Evolutionary conservation across 2,888 invertebrate species (phyloP), one percentile per base, ranked within the genome.

Genomic region (Conchocele bisecta): DNA sequence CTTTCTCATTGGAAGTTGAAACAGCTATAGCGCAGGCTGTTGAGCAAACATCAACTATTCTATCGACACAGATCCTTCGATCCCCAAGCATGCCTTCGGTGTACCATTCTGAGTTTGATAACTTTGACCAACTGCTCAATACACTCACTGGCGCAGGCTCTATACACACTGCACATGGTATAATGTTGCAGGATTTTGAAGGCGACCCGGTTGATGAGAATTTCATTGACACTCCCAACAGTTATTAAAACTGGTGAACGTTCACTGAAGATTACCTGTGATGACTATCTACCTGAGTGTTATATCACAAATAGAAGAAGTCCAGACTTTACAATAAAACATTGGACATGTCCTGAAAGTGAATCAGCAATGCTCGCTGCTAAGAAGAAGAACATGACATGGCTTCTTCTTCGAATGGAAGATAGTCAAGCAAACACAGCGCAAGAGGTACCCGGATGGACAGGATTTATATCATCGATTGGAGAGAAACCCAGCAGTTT

Each of bases 31-130:
- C 72, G 4, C 33, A 17, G 28, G 74, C 77, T 11, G n/a, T 74
- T 17, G 58, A 70, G 29, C 37, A 71, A 15, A 37, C 80, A n/a
- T 75, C 78, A 37, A 54, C 35, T 20, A 29, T 72, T 11, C 60
- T 81, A 5, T 29, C 80, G 9, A 41, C 65, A 2, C 67, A 76
- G 26, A 80, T 75, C 17, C 39, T 82, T 11, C 29, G 70, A 22
- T 35, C 57, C 26, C 75, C 70, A 28, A 22, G 33, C 17, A 48
- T n/a, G 7, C 39, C 46, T 13, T 63, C 71, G 3, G 33, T 76
- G 3, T 82, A 81, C 44, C 80, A 82, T 56, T 69, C 72, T 4
- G 76, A 81, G 11, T 82, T 79, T 63, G 81, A 79, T 57, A 81
- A 77, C 41, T 77, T 77, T 51, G 75, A 82, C 42, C 57, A 70